phyloP scores from a whole-genome alignment of 2,888 invertebrate species.

The Aproaerema taeniolella region DNA sequence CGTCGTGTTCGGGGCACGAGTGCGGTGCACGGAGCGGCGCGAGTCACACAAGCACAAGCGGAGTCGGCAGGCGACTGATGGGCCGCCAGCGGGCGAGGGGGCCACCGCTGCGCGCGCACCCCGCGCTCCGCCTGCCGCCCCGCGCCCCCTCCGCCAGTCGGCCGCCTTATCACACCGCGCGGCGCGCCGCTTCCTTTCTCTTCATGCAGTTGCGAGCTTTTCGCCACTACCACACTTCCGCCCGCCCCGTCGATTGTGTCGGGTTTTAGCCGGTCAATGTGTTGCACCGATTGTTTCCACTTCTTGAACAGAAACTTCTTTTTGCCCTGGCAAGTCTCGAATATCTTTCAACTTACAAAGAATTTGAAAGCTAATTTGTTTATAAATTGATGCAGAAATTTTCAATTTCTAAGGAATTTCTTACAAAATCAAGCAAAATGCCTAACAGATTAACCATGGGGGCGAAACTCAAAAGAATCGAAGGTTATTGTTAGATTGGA shows the following conservation, averaged over 20 bases:
- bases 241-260: conserved; percentile 62
- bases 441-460: too few relatives aligned
- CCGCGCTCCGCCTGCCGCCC: conserved; percentile 38
- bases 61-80: conserved; percentile 80
- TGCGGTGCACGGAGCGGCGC: conserved; percentile 76
- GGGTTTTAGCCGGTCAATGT: conserved; percentile 61
- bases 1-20: conserved; percentile 76
- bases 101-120: conserved; percentile 67
- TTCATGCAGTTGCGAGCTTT: conserved; percentile 75
- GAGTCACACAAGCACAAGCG: conserved; percentile 77
- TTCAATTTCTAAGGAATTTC: too few relatives aligned
- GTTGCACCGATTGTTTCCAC: conserved; percentile 47
- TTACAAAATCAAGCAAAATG: too few relatives aligned
- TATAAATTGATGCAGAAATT: too few relatives aligned
- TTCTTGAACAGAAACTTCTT: conserved; percentile 34
- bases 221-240: conserved; percentile 74
- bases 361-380: too few relatives aligned
- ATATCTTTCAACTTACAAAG: too few relatives aligned
- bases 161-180: conserved; percentile 71
- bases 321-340: conserved; percentile 13
- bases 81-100: conserved; percentile 51
- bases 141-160: conserved; percentile 49
- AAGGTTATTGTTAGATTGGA: too few relatives aligned
- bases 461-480: too few relatives aligned
- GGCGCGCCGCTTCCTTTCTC: conserved; percentile 75